Conservation (phyloP, 2,113 vertebrate species). For the Zootoca vivipara region DNA sequence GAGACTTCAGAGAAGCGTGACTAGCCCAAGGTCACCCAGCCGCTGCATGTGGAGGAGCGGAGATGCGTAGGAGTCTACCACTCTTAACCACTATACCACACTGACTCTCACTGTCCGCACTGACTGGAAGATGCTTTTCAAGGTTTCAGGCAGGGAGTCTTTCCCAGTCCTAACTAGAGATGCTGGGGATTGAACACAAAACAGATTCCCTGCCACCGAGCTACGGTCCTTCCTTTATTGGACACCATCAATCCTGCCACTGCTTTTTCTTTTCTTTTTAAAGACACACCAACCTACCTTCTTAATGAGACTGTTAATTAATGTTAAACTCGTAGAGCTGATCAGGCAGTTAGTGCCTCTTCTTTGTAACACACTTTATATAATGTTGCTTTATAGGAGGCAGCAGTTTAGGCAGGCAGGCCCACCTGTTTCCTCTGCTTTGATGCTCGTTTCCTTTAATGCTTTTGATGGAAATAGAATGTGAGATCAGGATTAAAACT, state of each 20-base stretch:
- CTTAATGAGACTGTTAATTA: background rate
- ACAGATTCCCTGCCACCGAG: no score
- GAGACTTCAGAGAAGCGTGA: no score
- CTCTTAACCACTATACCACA: no score
- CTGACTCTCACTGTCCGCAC: no score
- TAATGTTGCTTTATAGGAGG: background rate
- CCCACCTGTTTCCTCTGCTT: background rate
- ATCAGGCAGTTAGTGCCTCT: background rate
- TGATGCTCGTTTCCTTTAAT: background rate
- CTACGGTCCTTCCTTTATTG: background rate
- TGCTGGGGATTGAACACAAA: no score
- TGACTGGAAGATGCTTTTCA: no score
- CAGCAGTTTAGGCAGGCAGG: background rate
- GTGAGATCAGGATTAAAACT: background rate
- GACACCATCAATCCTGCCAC: background rate
- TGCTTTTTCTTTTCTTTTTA: background rate
- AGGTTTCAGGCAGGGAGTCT: no score
- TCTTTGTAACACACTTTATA: background rate
- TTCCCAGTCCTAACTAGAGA: no score
- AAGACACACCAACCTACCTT: background rate
- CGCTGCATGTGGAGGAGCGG: no score
- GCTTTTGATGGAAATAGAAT: slow-evolving; percentile 1
- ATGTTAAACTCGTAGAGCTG: background rate
- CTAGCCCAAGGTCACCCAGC: no score
- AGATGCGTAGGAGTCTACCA: no score